A percentile compares a stretch with the other conserved stretches of the same genome.
phyloP scores from a whole-genome alignment of 2,888 invertebrate species.

The Anthrax anthrax region DNA sequence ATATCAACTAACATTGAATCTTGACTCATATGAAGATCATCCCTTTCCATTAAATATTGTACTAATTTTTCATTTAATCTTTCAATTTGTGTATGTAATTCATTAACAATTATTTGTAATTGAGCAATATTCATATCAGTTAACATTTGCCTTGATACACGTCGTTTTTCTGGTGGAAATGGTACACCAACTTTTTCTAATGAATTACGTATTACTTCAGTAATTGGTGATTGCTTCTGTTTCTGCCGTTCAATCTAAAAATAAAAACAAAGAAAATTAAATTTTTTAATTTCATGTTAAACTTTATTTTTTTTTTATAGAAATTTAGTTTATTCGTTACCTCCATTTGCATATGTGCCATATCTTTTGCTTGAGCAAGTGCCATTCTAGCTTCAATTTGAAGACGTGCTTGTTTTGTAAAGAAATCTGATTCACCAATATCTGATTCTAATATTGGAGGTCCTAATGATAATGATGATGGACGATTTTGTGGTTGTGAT shows the following conservation, averaged over 20 bases:
- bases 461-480: slow-evolving; percentile 36
- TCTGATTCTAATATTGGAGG: slow-evolving; percentile 38
- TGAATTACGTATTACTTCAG: slow-evolving; percentile 69
- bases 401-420: slow-evolving; percentile 63
- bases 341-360: slow-evolving; percentile 86
- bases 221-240: slow-evolving; percentile 65
- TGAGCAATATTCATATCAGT: slow-evolving; percentile 91
- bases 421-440: slow-evolving; percentile 59
- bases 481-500: slow-evolving; percentile 23
- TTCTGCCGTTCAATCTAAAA: slow-evolving; percentile 46
- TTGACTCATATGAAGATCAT: slow-evolving; percentile 94
- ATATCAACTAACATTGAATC: slow-evolving; percentile 96
- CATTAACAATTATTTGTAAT: slow-evolving; percentile 82
- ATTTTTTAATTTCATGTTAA: too few species aligned
- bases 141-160: slow-evolving; percentile 69
- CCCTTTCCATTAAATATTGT: slow-evolving; percentile 75
- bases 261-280: slow-evolving; percentile 3
- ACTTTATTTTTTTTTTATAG: neutral
- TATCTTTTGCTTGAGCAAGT: slow-evolving; percentile 76
- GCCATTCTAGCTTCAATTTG: slow-evolving; percentile 81
- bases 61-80: slow-evolving; percentile 82
- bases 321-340: slow-evolving; percentile 31
- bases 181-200: slow-evolving; percentile 71
- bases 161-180: slow-evolving; percentile 66
- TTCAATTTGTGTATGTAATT: slow-evolving; percentile 87